phyloP scores from a whole-genome alignment of 2,113 vertebrate genomes.

The Ondatra zibethicus region DNA sequence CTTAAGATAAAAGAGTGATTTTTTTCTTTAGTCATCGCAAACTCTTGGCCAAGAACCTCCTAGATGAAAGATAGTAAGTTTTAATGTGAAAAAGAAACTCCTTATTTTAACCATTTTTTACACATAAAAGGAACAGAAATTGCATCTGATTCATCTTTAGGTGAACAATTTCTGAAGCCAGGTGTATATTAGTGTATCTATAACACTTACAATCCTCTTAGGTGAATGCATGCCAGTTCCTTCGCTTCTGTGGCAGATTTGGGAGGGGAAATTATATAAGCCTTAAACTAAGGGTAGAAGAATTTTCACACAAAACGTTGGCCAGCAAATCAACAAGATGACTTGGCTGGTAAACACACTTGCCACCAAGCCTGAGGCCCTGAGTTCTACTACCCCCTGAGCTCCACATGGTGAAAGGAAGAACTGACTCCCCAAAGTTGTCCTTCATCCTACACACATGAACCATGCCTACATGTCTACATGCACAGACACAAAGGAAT shows the following conservation, averaged over 20 bases:
- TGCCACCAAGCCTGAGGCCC: too few species aligned
- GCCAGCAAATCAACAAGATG: too few species aligned
- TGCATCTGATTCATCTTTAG: background rate
- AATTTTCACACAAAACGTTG: background rate
- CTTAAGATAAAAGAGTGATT: background rate
- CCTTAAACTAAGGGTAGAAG: background rate
- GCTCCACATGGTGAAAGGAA: background rate
- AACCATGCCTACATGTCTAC: background rate
- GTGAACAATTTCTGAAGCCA: background rate
- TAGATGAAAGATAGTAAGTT: background rate
- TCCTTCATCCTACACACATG: background rate
- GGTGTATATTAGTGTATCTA: background rate
- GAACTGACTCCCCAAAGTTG: background rate
- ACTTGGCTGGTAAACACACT: background rate
- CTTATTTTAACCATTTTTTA: background rate
- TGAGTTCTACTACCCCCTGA: background rate
- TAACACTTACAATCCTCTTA: background rate
- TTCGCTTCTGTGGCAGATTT: background rate
- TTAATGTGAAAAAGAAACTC: background rate
- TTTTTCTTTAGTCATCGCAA: background rate
- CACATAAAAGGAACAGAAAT: background rate
- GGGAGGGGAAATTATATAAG: background rate
- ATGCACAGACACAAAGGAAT: background rate
- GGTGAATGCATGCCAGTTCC: background rate
- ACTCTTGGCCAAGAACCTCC: background rate